Conservation (phyloP, 2,888 invertebrate genomes). For the Atherix ibis region DNA sequence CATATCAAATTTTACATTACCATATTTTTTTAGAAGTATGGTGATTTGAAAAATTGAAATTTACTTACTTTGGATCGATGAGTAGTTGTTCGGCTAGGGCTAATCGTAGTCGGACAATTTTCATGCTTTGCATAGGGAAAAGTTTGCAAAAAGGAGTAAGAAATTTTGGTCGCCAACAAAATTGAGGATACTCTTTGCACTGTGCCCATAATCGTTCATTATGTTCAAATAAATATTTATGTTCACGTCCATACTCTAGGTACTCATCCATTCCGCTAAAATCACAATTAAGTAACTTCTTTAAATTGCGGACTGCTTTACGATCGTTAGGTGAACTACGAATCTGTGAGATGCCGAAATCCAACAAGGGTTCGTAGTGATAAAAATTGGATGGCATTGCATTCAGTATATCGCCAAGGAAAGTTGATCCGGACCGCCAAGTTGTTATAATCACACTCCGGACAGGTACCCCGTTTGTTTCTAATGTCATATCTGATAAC, state of each 20-base stretch:
- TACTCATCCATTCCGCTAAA: constrained; percentile 59
- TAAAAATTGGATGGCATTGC: constrained; percentile 75
- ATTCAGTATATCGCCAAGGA: constrained; percentile 71
- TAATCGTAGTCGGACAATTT: constrained; percentile 63
- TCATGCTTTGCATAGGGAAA: constrained; percentile 82
- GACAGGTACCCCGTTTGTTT: constrained; percentile 53
- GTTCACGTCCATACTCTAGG: constrained; percentile 58
- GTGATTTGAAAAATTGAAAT: no score
- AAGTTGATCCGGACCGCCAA: constrained; percentile 83
- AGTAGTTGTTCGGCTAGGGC: constrained; percentile 54
- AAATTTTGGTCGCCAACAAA: constrained; percentile 56
- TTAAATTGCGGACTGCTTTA: constrained; percentile 49
- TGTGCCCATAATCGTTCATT: constrained; percentile 71
- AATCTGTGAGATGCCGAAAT: constrained; percentile 68
- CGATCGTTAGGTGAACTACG: constrained; percentile 55
- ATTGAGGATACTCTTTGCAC: constrained; percentile 48
- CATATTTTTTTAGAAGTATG: no score
- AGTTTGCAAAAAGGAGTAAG: constrained; percentile 62
- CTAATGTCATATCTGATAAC: constrained; percentile 51
- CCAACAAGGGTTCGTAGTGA: constrained; percentile 76
- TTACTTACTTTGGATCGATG: constrained; percentile 50
- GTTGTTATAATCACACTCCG: constrained; percentile 70
- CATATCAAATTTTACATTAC: no score
- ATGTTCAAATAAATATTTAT: constrained; percentile 69
- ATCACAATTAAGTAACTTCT: constrained; percentile 59